Conservation (phyloP, 2,797 vertebrate species). For the Agapornis canus region DNA sequence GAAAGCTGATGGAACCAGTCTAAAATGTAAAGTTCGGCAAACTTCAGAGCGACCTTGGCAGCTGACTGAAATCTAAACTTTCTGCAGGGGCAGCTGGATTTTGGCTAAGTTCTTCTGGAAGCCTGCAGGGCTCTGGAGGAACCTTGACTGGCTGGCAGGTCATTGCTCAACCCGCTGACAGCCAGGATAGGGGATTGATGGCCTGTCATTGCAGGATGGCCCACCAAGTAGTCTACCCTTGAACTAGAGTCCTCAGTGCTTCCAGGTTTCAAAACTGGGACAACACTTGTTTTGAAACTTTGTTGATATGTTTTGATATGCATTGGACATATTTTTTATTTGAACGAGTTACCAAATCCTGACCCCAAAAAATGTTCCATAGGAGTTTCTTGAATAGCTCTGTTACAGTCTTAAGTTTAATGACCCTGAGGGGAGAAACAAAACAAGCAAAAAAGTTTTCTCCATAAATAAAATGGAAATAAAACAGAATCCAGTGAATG, state of each 20-base stretch:
- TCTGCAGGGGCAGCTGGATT: slow-evolving; percentile 16
- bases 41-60: slow-evolving; percentile 19
- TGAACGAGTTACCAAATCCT: slow-evolving; percentile 41
- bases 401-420: background rate
- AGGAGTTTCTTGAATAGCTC: background rate
- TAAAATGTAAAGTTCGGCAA: slow-evolving; percentile 2
- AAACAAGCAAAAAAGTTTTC: background rate
- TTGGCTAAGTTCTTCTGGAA: slow-evolving; percentile 6
- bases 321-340: slow-evolving; percentile 29
- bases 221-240: slow-evolving; percentile 49
- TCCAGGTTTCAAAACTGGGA: slow-evolving; percentile 46
- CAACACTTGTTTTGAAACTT: slow-evolving; percentile 36
- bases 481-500: background rate
- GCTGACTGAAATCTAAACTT: slow-evolving; percentile 23
- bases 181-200: slow-evolving; percentile 10
- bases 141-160: background rate
- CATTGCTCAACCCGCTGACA: background rate
- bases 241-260: slow-evolving; percentile 38
- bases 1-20: background rate
- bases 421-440: background rate
- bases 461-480: slow-evolving; percentile 5
- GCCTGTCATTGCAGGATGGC: background rate
- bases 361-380: background rate
- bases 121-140: background rate
- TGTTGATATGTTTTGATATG: slow-evolving; percentile 24